Conservation (phyloP, 1,140 invertebrate species). For the Grapholita molesta region DNA sequence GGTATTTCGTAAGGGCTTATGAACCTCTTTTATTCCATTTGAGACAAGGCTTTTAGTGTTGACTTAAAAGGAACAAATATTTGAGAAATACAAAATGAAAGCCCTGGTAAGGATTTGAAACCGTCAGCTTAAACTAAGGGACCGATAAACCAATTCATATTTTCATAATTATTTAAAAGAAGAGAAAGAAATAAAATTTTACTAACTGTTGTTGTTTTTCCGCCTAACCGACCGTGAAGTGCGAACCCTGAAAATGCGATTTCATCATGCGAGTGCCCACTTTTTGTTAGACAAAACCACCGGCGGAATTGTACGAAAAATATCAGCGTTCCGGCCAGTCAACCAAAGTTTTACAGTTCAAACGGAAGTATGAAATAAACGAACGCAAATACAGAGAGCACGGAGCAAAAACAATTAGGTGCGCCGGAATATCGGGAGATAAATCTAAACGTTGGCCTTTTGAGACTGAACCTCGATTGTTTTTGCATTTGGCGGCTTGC, state of each 20-base stretch:
- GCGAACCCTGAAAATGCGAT: slow-evolving; percentile 3
- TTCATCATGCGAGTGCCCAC: slow-evolving; percentile 17
- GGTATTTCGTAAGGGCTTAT: too few relatives aligned
- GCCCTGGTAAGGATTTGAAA: too few relatives aligned
- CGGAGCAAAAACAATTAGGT: neutral
- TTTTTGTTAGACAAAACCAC: slow-evolving; percentile 19
- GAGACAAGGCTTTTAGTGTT: too few relatives aligned
- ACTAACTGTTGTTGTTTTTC: neutral
- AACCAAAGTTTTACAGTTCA: slow-evolving; percentile 16
- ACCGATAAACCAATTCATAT: too few relatives aligned
- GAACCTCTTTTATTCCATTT: too few relatives aligned
- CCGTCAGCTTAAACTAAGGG: too few relatives aligned
- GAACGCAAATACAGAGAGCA: neutral
- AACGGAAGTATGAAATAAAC: slow-evolving; percentile 10
- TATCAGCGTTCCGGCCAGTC: slow-evolving; percentile 18
- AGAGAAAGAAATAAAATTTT: neutral
- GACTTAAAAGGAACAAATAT: too few relatives aligned
- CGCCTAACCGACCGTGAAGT: neutral
- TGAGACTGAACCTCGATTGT: neutral
- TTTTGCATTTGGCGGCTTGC: neutral
- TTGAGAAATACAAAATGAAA: too few relatives aligned
- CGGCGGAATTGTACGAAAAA: slow-evolving; percentile 19
- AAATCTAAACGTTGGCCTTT: slow-evolving; percentile 1
- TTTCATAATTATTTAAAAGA: too few relatives aligned
- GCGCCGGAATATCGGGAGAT: neutral